Percentiles rank a stretch among this genome's conserved stretches.
These are phyloP conservation scores for Ceuthmochares aereus DNA, from an alignment of 2,113 vertebrate genomes.

Conservation along the genomic window DNA sequence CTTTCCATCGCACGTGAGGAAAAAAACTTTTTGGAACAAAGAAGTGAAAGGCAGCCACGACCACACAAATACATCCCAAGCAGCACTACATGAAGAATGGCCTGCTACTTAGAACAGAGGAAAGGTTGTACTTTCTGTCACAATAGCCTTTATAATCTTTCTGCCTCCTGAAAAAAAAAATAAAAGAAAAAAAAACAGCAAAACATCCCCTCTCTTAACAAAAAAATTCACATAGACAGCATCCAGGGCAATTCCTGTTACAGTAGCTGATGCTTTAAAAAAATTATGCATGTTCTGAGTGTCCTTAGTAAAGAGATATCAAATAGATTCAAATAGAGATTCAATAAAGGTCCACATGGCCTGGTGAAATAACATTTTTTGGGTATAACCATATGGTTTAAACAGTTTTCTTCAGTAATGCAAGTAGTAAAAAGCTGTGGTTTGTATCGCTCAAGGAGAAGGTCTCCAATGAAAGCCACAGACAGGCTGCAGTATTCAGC, in stretches of 20 bases:
- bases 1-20: neutral
- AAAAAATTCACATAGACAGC: neutral
- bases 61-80: fast-evolving
- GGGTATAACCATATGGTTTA: neutral
- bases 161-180: neutral
- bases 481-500: neutral
- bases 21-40: neutral
- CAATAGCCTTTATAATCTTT: neutral
- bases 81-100: neutral
- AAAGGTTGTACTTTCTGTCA: neutral
- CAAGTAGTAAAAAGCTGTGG: neutral
- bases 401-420: neutral
- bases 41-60: neutral
- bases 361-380: neutral
- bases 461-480: neutral
- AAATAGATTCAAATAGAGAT: neutral
- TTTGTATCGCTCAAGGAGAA: neutral
- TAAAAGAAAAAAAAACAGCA: too few species aligned
- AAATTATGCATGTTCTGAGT: neutral
- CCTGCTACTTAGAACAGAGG: fast-evolving
- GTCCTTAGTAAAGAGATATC: neutral
- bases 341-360: neutral
- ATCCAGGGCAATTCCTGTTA: neutral
- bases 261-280: neutral
- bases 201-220: too few species aligned